These are phyloP conservation scores for Antechinus flavipes DNA, from an alignment of 2,113 vertebrate species.

Conservation along the genomic window DNA sequence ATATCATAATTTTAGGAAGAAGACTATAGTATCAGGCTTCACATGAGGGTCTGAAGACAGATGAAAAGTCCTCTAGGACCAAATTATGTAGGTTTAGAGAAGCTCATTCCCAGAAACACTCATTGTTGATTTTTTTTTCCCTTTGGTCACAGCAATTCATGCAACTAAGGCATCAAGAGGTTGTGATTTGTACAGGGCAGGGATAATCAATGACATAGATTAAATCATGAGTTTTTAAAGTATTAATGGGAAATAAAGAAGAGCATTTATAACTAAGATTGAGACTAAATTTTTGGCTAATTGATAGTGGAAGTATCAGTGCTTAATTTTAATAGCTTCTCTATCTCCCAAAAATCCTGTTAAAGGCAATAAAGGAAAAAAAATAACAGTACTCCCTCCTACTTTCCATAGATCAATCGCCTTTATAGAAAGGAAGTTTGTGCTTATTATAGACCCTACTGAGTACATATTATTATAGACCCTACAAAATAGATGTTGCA, in stretches of 20 bases:
- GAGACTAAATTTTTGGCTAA: not conserved
- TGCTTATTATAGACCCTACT: not conserved
- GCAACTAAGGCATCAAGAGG: not conserved
- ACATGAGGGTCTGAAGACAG: not conserved
- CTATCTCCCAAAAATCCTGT: not conserved
- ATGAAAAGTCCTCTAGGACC: not conserved
- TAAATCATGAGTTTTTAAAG: not conserved
- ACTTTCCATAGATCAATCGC: not conserved
- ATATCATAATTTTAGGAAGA: not conserved
- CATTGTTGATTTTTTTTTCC: not conserved
- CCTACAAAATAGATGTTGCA: not conserved
- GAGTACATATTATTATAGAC: not conserved
- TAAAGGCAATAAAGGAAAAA: not conserved
- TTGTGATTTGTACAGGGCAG: not conserved
- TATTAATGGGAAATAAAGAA: not conserved
- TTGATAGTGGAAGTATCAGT: not conserved
- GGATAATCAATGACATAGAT: not conserved
- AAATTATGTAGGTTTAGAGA: not conserved
- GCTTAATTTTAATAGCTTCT: not conserved
- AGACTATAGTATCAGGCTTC: not conserved
- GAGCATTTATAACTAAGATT: not conserved
- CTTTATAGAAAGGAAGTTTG: not conserved
- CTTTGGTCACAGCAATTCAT: not conserved
- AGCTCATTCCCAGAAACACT: not conserved
- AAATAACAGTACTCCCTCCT: not conserved